phyloP scores from a whole-genome alignment of 2,113 vertebrate genomes.

The Rhagologus leucostigma region DNA sequence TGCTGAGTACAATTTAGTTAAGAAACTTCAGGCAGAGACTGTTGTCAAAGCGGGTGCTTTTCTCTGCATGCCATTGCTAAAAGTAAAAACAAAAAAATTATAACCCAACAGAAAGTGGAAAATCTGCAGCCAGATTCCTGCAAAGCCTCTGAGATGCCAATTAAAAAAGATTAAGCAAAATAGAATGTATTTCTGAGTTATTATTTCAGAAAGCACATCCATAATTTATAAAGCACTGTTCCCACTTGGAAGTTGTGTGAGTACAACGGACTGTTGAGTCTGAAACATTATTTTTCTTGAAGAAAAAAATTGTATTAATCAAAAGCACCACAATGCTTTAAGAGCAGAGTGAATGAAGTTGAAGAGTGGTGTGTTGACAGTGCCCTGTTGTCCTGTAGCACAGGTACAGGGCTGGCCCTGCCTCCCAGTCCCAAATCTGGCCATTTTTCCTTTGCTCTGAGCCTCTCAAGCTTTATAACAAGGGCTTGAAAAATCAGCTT shows the following conservation, averaged over 20 bases:
- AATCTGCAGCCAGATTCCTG: neutral
- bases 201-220: neutral
- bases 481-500: neutral
- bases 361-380: neutral
- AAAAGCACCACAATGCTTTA: neutral
- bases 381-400: neutral
- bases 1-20: slow-evolving; percentile 37
- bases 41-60: neutral
- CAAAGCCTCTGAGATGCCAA: neutral
- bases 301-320: neutral
- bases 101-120: neutral
- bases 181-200: slow-evolving; percentile 3
- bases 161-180: slow-evolving; percentile 44
- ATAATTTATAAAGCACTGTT: neutral
- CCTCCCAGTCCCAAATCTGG: neutral
- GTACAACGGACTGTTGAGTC: neutral
- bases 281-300: neutral
- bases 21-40: neutral
- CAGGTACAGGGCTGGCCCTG: neutral
- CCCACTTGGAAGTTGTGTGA: neutral
- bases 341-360: neutral
- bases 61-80: neutral
- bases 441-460: neutral
- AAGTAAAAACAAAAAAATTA: neutral
- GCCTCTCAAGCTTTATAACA: neutral